Base-by-base conservation (phyloP, 2,888 invertebrate genomes). In the Cephus runcator region DNA sequence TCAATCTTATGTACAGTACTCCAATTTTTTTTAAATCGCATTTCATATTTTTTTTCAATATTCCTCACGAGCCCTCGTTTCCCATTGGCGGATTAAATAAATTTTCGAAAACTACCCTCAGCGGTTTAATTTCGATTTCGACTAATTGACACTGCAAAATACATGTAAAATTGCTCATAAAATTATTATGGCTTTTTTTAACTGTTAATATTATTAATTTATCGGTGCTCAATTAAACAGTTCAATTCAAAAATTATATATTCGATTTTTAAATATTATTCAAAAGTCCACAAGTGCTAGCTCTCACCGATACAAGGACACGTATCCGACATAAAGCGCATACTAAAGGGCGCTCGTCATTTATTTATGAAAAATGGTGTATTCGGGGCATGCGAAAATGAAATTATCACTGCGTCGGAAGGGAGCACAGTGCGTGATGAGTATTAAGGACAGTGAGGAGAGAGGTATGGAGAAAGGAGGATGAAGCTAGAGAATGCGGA, bases 381-480 rank as follows among this genome's bases (percentile, higher is more conserved):
- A 87, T 87, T 86, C 85, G 82, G 82, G 80, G 82, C 81, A 82
- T 81, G 84, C 80, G 84, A 85, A 87, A 86, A 85, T 86, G 82
- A 82, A 86, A 85, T 86, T 85, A 85, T 86, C 84, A 81, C 82
- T 71, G 33, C 34, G 71, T 71, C 71, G 33, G 33, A 56, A 56
- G 56, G 56, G 56, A 23, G 56, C 56, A 56, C 56, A 56, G 56
- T 56, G 56, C 56, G 56, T 56, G 56, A 56, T 56, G 56, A 56
- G 56, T 56, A 56, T 56, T 56, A 56, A 56, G 56, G 56, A 56
- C 56, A 56, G 56, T 0, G 56, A 56, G 56, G 23, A 56, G 23
- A 0, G 56, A 23, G 56, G 9, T 23, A 23, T 9, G 9, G 56
- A 23, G 56, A 23, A 23, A 23, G 33, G 12, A 31, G 71, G 31